Evolutionary conservation across 2,888 invertebrate genomes (phyloP).

Genomic region (Abscondita cerata): DNA sequence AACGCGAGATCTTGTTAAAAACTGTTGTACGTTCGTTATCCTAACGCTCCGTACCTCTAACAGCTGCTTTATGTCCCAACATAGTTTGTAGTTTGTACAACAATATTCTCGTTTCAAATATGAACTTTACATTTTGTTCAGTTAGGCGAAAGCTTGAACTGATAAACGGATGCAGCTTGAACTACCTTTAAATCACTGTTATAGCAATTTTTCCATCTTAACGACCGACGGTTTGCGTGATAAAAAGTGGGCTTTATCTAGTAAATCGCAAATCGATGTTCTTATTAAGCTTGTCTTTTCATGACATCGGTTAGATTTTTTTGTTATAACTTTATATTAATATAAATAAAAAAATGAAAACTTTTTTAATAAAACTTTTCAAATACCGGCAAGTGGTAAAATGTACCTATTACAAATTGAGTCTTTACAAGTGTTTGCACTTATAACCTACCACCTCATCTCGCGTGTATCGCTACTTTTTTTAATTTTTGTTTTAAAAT

Average conservation of each 20-base stretch:
- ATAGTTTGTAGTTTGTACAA: no score
- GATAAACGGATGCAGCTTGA: not conserved
- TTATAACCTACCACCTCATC: no score
- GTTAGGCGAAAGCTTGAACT: no score
- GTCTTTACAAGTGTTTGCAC: no score
- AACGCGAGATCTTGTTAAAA: no score
- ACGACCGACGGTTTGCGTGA: not conserved
- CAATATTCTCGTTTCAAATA: no score
- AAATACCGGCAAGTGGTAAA: not conserved
- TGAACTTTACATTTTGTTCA: no score
- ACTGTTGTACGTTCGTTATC: no score
- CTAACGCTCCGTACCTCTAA: no score
- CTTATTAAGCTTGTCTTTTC: not conserved
- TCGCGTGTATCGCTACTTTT: no score
- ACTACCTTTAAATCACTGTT: not conserved
- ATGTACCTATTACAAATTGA: not conserved
- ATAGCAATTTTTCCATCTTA: not conserved
- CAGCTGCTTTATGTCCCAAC: no score
- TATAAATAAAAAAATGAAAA: not conserved
- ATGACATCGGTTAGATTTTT: not conserved
- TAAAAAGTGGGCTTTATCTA: conserved; percentile 3
- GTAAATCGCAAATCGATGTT: conserved; percentile 3
- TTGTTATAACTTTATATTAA: not conserved
- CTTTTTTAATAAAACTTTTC: conserved; percentile 7
- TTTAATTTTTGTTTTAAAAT: no score